Base-by-base conservation (phyloP, 2,888 invertebrate species). In the Mythimna ferrago region DNA sequence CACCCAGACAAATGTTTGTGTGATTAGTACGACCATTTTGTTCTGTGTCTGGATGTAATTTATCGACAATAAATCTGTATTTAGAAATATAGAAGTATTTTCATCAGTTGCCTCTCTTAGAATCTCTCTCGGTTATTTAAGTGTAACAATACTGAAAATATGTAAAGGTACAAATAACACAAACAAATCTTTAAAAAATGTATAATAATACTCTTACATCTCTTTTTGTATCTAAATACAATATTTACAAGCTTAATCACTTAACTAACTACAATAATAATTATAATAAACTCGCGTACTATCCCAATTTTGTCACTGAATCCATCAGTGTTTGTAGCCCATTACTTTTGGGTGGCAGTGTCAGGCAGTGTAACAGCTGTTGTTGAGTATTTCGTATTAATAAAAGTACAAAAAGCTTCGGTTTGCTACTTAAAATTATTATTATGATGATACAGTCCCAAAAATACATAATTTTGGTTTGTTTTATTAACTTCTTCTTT, bases 161-260 rank as follows among this genome's bases (percentile, higher is more conserved):
- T 9, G 0, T 32, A 44, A 44, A 35, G 2, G 6, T n/a, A 26
- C 0, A 68, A 84, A 74, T 60, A 56, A 78, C 7, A 74, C 48
- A 73, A 70, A 9, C 19, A 53, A 41, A n/a, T 75, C 51, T 87
- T 91, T 85, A 85, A 92, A 91, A 94, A 94, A 92, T 92, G 89
- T 95, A 94, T 95, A 94, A 94, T 95, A 94, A 93, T 95, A 94
- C 92, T 93, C 93, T 94, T 94, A 96, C 92, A 94, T 93, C 91
- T 91, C 90, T 89, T 93, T 94, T 94, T 94, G 93, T 94, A 94
- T 93, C 94, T 95, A 95, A 93, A 93, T 95, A 95, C 94, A 95
- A 94, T 96, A 96, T 96, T 95, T 96, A 96, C 96, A 96, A 93
- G 89, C 93, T 95, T 95, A 94, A 82, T 91, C 89, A 89, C 86